Evolutionary conservation across 2,888 invertebrate species (phyloP).

Genomic region (Eupeodes luniger): DNA sequence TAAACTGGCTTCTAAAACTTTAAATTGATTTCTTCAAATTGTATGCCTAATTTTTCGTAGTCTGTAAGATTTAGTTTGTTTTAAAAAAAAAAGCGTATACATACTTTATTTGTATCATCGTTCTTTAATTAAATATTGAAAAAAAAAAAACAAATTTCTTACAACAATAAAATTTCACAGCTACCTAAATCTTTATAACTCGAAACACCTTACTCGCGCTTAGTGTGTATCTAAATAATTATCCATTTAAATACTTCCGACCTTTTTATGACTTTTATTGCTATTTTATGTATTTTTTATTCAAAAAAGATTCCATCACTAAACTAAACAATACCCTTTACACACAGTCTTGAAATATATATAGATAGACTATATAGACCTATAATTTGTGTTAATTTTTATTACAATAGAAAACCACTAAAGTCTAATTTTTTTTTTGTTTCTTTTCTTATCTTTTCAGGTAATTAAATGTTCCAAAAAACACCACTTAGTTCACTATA

Average conservation of each 20-base stretch:
- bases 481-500: conserved; percentile 37
- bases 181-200: conserved; percentile 3
- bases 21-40: no score
- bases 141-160: background rate
- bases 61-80: no score
- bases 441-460: conserved; percentile 65
- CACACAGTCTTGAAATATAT: background rate
- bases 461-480: conserved; percentile 65
- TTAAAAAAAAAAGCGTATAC: no score
- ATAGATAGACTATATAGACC: background rate
- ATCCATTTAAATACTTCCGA: conserved; percentile 37
- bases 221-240: conserved; percentile 1
- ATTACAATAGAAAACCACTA: conserved; percentile 44
- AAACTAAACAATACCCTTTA: conserved; percentile 31
- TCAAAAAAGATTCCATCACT: background rate
- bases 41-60: no score
- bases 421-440: conserved; percentile 12
- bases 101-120: no score
- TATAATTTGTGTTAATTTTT: conserved; percentile 61
- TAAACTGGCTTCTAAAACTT: no score
- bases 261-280: conserved; percentile 40
- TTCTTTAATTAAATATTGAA: background rate
- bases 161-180: background rate
- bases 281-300: conserved; percentile 27
- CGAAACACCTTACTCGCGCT: background rate